phyloP scores from a whole-genome alignment of 2,888 invertebrate genomes.

The Orgyia antiqua region DNA sequence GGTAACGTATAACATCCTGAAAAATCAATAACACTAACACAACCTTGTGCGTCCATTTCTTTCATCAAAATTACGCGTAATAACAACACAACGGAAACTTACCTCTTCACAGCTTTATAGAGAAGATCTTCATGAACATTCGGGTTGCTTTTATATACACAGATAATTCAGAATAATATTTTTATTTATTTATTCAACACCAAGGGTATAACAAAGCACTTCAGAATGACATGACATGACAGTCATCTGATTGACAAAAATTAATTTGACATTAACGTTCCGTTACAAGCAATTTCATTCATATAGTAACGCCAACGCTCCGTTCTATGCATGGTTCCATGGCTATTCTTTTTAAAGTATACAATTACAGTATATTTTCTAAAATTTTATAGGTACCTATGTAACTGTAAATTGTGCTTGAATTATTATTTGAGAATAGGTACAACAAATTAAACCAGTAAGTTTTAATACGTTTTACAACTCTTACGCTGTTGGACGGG shows the following conservation, averaged over 20 bases:
- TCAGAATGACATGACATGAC: conserved; percentile 18
- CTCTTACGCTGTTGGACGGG: no score
- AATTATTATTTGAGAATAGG: no score
- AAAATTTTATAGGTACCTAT: no score
- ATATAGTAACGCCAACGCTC: no score
- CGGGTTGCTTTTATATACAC: conserved; percentile 14
- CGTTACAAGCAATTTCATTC: conserved; percentile 12
- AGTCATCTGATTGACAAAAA: conserved; percentile 36
- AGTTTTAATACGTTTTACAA: no score
- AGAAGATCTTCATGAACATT: conserved; percentile 19
- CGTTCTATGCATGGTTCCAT: no score
- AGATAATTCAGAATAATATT: conserved; percentile 31
- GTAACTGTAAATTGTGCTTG: no score
- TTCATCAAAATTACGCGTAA: conserved; percentile 20
- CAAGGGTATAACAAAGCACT: conserved; percentile 34
- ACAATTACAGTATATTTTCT: no score
- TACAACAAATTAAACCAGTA: no score
- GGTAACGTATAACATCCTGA: conserved; percentile 27
- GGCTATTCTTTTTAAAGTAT: no score
- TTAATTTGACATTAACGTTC: conserved; percentile 18
- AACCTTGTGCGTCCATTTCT: conserved; percentile 21
- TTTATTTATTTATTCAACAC: conserved; percentile 46
- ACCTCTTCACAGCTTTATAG: conserved; percentile 34
- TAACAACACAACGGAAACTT: conserved; percentile 27
- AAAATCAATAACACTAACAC: conserved; percentile 43